Evolutionary conservation across 2,797 vertebrate genomes (phyloP).

Genomic region (Philypnodon macrostomus): DNA sequence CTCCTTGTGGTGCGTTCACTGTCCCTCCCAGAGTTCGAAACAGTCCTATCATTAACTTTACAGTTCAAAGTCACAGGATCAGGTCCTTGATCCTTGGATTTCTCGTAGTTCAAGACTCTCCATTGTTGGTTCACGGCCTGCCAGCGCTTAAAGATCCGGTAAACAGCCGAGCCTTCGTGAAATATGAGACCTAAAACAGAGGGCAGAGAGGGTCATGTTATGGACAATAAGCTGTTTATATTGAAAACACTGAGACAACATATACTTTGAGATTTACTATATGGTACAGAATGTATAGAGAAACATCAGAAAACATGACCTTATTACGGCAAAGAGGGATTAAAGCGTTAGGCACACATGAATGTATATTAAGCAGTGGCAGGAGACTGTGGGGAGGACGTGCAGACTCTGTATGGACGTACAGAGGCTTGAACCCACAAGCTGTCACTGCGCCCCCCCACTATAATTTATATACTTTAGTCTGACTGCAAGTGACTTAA

Average conservation of each 20-base stretch:
- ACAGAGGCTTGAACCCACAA: too few species aligned
- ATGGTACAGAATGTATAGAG: constrained; percentile 8
- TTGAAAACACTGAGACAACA: too few species aligned
- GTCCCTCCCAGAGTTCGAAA: constrained; percentile 33
- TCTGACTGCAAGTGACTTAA: too few species aligned
- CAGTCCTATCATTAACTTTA: constrained; percentile 77
- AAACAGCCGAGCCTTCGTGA: constrained; percentile 87
- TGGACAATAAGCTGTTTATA: constrained; percentile 42
- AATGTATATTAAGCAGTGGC: not conserved
- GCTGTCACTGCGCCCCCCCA: too few species aligned
- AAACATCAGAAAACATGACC: constrained; percentile 3
- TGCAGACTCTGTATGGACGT: too few species aligned
- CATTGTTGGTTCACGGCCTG: constrained; percentile 89
- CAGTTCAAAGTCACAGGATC: constrained; percentile 75
- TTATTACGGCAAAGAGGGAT: constrained; percentile 10
- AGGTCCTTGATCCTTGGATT: constrained; percentile 83
- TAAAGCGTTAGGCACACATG: not conserved
- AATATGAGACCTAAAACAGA: constrained; percentile 82
- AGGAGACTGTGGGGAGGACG: too few species aligned
- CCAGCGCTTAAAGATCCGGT: constrained; percentile 89
- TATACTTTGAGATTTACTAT: constrained; percentile 10
- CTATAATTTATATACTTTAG: too few species aligned
- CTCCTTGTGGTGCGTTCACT: constrained; percentile 57
- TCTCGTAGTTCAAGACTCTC: constrained; percentile 90
- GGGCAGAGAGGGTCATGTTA: constrained; percentile 23